These are phyloP conservation scores for Molossus alvarezi DNA, from an alignment of 2,797 vertebrate species.

Conservation along the genomic window DNA sequence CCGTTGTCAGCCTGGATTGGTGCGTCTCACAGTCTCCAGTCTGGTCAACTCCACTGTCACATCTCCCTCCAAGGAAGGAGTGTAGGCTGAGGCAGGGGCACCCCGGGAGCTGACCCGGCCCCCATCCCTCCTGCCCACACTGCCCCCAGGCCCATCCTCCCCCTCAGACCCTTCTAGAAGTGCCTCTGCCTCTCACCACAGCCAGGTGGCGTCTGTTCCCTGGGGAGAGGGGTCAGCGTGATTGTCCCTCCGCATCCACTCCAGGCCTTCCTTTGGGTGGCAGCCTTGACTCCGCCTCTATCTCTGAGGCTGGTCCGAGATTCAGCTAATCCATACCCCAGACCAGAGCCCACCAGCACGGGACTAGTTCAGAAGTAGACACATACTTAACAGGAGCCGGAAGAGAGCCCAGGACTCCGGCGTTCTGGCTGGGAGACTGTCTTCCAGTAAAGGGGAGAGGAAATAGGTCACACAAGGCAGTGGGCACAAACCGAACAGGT, in stretches of 20 bases:
- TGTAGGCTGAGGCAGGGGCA: not conserved
- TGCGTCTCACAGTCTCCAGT: not conserved
- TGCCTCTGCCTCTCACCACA: not conserved
- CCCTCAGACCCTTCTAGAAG: not conserved
- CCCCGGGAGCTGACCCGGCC: accelerated
- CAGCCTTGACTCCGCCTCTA: not conserved
- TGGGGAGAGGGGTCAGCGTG: not conserved
- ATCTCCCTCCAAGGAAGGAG: not conserved
- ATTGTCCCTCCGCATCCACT: not conserved
- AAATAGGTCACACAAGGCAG: not conserved
- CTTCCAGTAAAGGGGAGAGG: not conserved
- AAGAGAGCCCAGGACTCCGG: not conserved
- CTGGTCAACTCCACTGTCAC: not conserved
- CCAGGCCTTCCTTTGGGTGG: not conserved
- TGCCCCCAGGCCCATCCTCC: not conserved
- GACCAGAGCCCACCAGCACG: not conserved
- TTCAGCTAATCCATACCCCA: not conserved
- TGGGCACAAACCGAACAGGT: not conserved
- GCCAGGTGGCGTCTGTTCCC: not conserved
- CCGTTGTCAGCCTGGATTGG: too few relatives aligned
- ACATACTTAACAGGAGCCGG: not conserved
- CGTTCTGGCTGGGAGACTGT: not conserved
- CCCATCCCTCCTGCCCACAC: not conserved
- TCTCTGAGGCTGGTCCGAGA: not conserved
- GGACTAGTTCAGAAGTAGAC: not conserved